Percentiles rank a stretch among this genome's conserved stretches.
Conservation (phyloP, 2,113 vertebrate species). For the Benitochromis conjunctus region DNA sequence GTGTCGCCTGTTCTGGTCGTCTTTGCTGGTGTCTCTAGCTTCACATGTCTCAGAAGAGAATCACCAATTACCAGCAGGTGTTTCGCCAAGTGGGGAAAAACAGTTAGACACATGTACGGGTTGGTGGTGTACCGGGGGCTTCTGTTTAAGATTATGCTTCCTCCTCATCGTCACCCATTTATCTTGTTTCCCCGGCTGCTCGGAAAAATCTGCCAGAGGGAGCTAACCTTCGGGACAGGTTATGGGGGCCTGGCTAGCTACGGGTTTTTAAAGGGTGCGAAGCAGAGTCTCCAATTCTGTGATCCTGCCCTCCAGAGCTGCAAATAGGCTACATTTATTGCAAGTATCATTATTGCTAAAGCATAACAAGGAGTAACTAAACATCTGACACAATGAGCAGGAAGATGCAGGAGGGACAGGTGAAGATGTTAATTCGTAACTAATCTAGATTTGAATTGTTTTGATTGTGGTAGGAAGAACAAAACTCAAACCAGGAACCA, state of each 20-base stretch:
- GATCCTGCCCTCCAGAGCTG: too few relatives aligned
- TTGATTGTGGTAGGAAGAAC: neutral
- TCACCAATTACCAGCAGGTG: neutral
- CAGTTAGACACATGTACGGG: neutral
- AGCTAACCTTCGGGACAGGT: too few relatives aligned
- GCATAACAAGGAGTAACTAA: too few relatives aligned
- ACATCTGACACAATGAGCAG: too few relatives aligned
- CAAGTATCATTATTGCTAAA: too few relatives aligned
- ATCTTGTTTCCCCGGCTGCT: neutral
- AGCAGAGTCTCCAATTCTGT: too few relatives aligned
- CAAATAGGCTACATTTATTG: too few relatives aligned
- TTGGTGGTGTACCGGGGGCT: neutral
- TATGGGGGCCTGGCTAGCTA: too few relatives aligned
- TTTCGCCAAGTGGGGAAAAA: neutral
- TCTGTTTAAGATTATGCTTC: neutral
- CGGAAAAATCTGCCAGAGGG: neutral
- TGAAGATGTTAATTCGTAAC: neutral
- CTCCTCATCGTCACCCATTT: neutral
- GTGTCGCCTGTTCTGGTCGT: too few relatives aligned
- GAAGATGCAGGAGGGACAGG: too few relatives aligned
- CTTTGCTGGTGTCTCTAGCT: too few relatives aligned
- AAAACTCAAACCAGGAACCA: neutral
- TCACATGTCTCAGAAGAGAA: neutral
- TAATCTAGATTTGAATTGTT: neutral
- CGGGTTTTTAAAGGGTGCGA: too few relatives aligned